Conservation (phyloP, 2,113 vertebrate species). For the Antechinus stuartii region DNA sequence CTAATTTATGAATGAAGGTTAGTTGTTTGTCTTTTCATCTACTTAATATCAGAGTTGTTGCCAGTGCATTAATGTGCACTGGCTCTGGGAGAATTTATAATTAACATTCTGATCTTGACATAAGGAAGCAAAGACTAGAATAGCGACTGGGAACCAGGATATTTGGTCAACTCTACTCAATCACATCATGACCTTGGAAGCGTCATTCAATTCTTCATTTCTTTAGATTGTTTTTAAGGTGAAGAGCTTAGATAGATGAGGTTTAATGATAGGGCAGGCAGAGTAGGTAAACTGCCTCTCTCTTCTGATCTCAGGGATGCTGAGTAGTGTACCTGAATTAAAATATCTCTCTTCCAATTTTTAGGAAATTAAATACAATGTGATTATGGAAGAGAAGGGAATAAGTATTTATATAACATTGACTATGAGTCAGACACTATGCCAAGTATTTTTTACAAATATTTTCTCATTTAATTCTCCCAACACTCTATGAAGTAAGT, state of each 20-base stretch:
- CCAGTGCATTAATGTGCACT: neutral
- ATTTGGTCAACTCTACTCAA: neutral
- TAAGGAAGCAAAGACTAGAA: neutral
- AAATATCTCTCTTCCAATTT: neutral
- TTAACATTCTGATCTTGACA: neutral
- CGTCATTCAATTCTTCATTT: neutral
- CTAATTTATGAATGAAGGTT: conserved; percentile 3
- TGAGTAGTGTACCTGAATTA: neutral
- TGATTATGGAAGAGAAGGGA: neutral
- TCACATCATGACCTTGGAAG: neutral
- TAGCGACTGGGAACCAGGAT: neutral
- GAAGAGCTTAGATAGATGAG: neutral
- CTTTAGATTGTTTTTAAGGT: neutral
- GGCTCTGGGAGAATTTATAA: neutral
- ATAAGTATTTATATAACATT: neutral
- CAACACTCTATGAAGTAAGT: neutral
- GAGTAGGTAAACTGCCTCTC: neutral
- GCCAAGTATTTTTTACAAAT: neutral
- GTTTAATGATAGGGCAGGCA: neutral
- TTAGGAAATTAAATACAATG: neutral
- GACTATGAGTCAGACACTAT: neutral
- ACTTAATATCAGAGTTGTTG: conserved; percentile 2
- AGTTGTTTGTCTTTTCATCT: conserved; percentile 4
- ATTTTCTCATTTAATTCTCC: neutral
- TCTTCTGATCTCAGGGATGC: neutral